Base-by-base conservation (phyloP, 2,888 invertebrate species). In the Oithona nana region DNA sequence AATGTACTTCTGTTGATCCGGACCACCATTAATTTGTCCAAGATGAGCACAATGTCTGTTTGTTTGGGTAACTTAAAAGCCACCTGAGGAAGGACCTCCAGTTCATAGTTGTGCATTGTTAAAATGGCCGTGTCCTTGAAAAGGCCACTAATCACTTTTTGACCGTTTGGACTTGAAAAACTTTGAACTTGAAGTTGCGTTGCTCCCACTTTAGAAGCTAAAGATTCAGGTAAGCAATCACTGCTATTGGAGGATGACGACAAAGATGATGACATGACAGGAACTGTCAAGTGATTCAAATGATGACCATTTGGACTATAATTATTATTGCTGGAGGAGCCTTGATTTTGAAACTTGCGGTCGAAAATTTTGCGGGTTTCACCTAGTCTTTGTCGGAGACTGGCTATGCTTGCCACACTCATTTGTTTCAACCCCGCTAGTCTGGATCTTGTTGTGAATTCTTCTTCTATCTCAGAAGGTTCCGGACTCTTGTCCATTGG, bases 81-180 rank as follows among this genome's bases (percentile, higher is more conserved):
- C 13, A 22, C 29, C 24, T 49, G 48, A 22, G 59, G 59, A 20
- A 49, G 8, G 4, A 59, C 50, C 24, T 59, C 59, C 28, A 59
- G 49, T 22, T 57, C 57, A 31, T 31, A 26, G 28, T 59, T 59
- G 59, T 59, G 50, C 11, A 59, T n/a, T 2, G 59, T 59, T 4
- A 59, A n/a, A 22, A 59, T 49, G n/a, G 57, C 57, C 11, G 57
- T 31, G 59, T 49, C 49, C 8, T 22, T 24, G 24, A 48, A 49
- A 1, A 59, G 28, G 3, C 59, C 49, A 1, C 20, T 39, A 16
- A 39, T 39, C 39, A 39, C 39, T 39, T 39, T 39, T 39, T 39
- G 39, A 16, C 39, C 39, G 39, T 39, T 39, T 39, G 39, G 16
- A 39, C 39, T 16, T 39, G 39, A 39, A 39, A n/a, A n/a, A n/a